Evolutionary conservation across 2,797 vertebrate genomes (phyloP), one percentile per base, ranked within the genome.

Genomic region (Diceros bicornis): DNA sequence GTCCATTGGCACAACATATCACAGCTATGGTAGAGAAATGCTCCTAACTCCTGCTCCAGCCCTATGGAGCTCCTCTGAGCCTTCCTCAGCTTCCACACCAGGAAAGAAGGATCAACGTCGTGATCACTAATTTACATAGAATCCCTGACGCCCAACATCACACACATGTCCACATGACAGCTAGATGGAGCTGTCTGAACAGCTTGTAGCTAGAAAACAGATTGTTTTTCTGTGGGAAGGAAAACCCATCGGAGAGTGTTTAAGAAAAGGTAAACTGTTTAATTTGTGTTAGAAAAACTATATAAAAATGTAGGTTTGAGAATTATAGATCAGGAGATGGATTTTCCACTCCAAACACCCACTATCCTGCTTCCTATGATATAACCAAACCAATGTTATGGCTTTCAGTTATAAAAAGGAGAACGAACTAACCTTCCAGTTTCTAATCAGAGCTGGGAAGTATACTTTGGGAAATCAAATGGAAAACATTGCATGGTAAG

Each of bases 241-340:
- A 96, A 97, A 96, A 52, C 25, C 37, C 59, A 93, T 5, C 89
- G 21, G 59, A 83, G 18, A 92, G n/a, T 2, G 17, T 77, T 79
- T 94, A 92, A 96, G 83, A 96, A 93, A 93, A 95, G 37, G 69
- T 66, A 92, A 95, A 79, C 5, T 52, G 34, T 93, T 96, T 94
- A 74, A 96, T 97, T 94, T 89, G 37, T 86, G 41, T 87, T 95
- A 69, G 17, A 74, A 96, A 93, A 94, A 71, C 20, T 84, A 87
- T 64, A 75, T 44, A 83, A 83, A 52, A 96, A 94, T 68, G 50
- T 85, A 87, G 14, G 8, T 52, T 92, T 95, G n/a, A 95, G 93
- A 87, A 81, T 81, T 96, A 84, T 55, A 7, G 81, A 90, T 77
- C 34, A 96, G 41, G 27, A 93, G 41, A 90, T 62, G 5, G 18